A percentile compares a stretch with the other conserved stretches of the same genome.
These are phyloP conservation scores for Hydropotes inermis DNA, from an alignment of 2,113 vertebrate genomes.

Conservation along the genomic window DNA sequence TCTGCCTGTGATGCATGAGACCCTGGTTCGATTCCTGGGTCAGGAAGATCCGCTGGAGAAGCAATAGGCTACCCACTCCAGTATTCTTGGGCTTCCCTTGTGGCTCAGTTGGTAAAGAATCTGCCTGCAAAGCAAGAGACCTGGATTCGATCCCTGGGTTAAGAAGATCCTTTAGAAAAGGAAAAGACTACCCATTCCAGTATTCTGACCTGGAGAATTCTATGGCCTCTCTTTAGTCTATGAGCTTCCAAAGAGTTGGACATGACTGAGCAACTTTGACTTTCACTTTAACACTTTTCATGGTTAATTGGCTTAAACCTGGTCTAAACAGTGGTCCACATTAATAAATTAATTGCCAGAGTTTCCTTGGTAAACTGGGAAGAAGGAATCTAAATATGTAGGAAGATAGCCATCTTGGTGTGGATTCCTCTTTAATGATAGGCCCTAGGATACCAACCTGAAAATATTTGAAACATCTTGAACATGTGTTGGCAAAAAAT, in stretches of 20 bases:
- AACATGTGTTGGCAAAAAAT: neutral
- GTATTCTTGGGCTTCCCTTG: neutral
- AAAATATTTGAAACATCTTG: neutral
- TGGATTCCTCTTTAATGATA: neutral
- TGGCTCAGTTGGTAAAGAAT: neutral
- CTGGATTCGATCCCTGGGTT: neutral
- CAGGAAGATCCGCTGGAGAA: neutral
- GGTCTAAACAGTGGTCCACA: neutral
- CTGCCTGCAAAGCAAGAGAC: neutral
- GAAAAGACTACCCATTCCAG: neutral
- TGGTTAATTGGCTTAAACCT: neutral
- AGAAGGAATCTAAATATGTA: neutral
- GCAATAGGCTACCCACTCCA: neutral
- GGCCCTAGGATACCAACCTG: neutral
- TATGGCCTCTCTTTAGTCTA: neutral
- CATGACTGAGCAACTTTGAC: neutral
- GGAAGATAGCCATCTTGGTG: neutral
- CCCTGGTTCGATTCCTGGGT: accelerated
- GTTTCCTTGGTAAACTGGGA: neutral
- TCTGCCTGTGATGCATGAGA: neutral
- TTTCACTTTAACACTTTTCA: neutral
- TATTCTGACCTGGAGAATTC: neutral
- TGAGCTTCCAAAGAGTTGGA: neutral
- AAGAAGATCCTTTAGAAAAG: neutral
- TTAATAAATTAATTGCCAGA: neutral